These are phyloP conservation scores for Carollia perspicillata DNA, from an alignment of 2,113 vertebrate genomes.

Conservation along the genomic window DNA sequence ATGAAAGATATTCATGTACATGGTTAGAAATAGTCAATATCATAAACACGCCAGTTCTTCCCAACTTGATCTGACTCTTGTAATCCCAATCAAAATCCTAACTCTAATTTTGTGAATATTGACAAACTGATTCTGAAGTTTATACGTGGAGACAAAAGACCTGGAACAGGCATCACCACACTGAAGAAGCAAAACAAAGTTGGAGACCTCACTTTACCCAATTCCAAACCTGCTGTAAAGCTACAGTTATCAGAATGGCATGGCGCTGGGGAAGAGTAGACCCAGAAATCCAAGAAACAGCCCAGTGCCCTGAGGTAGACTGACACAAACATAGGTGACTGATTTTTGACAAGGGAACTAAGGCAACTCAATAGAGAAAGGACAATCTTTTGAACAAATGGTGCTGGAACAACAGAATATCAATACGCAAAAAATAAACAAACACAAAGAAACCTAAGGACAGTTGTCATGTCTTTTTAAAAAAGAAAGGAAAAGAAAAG, in stretches of 20 bases:
- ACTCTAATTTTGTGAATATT: neutral
- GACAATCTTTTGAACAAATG: too few relatives aligned
- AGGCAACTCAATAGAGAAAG: too few relatives aligned
- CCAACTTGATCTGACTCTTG: neutral
- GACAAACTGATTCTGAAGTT: neutral
- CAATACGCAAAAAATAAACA: neutral
- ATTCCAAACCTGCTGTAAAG: neutral
- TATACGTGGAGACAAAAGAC: neutral
- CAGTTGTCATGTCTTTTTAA: neutral
- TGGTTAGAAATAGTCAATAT: neutral
- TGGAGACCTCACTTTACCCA: too few relatives aligned
- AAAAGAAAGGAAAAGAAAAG: too few relatives aligned
- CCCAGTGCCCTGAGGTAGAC: neutral
- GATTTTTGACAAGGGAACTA: too few relatives aligned
- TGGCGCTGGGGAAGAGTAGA: neutral
- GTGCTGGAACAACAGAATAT: neutral
- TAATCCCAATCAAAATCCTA: neutral
- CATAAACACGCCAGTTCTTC: neutral
- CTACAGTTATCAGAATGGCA: neutral
- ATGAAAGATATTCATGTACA: neutral
- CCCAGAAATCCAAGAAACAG: neutral
- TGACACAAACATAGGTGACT: neutral
- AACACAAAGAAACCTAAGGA: neutral
- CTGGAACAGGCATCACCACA: neutral
- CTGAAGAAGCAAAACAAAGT: neutral